A percentile compares a stretch with the other conserved stretches of the same genome.
phyloP scores from a whole-genome alignment of 2,113 vertebrate species.

The Melanotaenia duboulayi region DNA sequence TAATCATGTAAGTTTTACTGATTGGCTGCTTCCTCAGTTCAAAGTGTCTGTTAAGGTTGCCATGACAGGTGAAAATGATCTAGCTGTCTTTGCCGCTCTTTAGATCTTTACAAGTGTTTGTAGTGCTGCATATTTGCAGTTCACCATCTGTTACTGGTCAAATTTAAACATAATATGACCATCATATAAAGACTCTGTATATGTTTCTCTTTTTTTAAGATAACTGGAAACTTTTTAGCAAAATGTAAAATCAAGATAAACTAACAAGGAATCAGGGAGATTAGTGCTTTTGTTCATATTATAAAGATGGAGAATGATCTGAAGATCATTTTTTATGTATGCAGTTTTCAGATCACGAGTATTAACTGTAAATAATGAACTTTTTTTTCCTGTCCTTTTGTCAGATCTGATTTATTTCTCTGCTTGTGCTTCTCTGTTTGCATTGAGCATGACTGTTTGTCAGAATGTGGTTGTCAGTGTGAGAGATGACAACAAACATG shows the following conservation, averaged over 20 bases:
- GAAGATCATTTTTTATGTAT: background rate
- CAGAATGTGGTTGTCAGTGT: constrained; percentile 46
- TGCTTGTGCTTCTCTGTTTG: constrained; percentile 12
- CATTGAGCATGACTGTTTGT: constrained; percentile 37
- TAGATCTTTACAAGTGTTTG: background rate
- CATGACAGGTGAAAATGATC: background rate
- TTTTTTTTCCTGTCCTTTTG: background rate
- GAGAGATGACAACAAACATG: constrained; percentile 63
- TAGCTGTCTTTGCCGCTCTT: too few relatives aligned
- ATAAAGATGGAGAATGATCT: background rate
- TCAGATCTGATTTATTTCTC: background rate
- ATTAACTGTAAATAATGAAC: background rate
- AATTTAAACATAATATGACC: too few relatives aligned
- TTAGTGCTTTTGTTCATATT: background rate
- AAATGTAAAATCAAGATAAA: too few relatives aligned
- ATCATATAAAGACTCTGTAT: too few relatives aligned
- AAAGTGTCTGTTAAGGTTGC: background rate
- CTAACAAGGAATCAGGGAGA: too few relatives aligned
- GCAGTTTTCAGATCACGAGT: background rate
- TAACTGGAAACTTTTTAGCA: too few relatives aligned
- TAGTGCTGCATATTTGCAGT: background rate
- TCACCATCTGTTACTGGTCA: background rate
- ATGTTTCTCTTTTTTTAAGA: too few relatives aligned
- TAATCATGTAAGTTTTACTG: constrained; percentile 6
- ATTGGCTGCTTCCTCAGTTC: background rate